Evolutionary conservation across 1,140 invertebrate species (phyloP).

Genomic region (Gerris buenoi): DNA sequence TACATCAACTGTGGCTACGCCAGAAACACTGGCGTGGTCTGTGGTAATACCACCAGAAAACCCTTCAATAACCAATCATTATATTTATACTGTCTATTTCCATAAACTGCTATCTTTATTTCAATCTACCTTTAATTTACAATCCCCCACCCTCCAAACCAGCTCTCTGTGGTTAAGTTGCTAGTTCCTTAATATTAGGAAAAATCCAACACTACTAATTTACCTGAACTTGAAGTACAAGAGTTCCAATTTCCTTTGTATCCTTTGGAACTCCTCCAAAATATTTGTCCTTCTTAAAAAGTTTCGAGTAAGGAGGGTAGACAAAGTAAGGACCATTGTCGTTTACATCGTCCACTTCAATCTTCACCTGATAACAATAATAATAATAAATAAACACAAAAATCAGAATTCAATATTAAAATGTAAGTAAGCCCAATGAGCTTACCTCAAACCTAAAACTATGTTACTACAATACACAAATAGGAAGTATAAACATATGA

Average conservation of each 20-base stretch:
- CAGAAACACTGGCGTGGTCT: slow-evolving; percentile 9
- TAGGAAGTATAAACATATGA: no score
- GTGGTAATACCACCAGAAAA: not conserved
- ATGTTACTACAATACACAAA: no score
- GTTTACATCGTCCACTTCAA: slow-evolving; percentile 72
- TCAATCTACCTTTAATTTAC: not conserved
- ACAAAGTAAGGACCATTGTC: slow-evolving; percentile 72
- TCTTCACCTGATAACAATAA: slow-evolving; percentile 51
- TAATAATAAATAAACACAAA: slow-evolving; percentile 8
- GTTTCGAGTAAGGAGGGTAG: slow-evolving; percentile 38
- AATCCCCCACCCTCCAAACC: not conserved
- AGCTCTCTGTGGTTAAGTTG: not conserved
- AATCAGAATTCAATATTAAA: not conserved
- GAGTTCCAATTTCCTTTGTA: slow-evolving; percentile 48
- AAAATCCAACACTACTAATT: slow-evolving; percentile 3
- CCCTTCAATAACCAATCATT: not conserved
- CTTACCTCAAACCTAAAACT: no score
- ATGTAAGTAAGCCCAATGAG: no score
- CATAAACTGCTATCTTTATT: not conserved
- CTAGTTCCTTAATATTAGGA: not conserved
- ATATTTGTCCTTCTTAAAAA: slow-evolving; percentile 39
- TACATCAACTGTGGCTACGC: no score
- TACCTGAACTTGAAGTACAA: slow-evolving; percentile 55
- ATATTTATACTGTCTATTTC: not conserved
- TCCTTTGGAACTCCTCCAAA: slow-evolving; percentile 54